Conservation (phyloP, 37 sponge, comb jelly and placozoan genomes). For the Aphrocallistes beatrix region DNA sequence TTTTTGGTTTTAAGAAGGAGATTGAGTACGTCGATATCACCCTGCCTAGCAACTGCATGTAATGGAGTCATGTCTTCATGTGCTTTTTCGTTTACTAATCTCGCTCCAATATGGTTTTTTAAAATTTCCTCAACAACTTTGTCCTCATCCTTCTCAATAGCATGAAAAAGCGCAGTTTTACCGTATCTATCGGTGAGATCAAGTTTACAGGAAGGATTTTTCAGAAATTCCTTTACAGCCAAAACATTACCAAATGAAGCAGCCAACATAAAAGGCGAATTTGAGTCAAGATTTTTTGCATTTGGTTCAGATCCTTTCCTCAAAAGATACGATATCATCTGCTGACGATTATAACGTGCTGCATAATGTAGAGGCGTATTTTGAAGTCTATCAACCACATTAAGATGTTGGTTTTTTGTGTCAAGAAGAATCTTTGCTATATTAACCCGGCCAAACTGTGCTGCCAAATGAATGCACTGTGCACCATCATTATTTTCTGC, state of each 20-base stretch:
- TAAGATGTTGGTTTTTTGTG: not conserved
- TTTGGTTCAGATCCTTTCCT: not conserved
- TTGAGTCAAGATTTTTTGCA: not conserved
- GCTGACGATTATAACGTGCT: not conserved
- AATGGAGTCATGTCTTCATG: not conserved
- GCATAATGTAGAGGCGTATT: not conserved
- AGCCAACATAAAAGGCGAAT: not conserved
- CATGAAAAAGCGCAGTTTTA: not conserved
- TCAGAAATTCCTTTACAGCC: not conserved
- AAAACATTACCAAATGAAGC: not conserved
- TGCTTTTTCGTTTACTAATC: not conserved
- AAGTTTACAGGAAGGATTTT: not conserved
- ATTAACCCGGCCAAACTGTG: not conserved
- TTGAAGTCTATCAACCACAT: not conserved
- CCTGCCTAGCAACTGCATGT: not conserved
- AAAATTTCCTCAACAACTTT: not conserved
- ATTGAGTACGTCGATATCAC: not conserved
- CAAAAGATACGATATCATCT: not conserved
- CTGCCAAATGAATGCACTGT: not conserved
- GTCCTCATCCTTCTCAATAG: not conserved
- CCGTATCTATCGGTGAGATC: not conserved
- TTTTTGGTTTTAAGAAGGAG: not conserved
- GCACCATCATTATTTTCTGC: not conserved
- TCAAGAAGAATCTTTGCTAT: not conserved
- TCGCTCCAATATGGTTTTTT: not conserved